Evolutionary conservation across 2,113 vertebrate genomes (phyloP).

Genomic region (Melanerpes formicivorus): DNA sequence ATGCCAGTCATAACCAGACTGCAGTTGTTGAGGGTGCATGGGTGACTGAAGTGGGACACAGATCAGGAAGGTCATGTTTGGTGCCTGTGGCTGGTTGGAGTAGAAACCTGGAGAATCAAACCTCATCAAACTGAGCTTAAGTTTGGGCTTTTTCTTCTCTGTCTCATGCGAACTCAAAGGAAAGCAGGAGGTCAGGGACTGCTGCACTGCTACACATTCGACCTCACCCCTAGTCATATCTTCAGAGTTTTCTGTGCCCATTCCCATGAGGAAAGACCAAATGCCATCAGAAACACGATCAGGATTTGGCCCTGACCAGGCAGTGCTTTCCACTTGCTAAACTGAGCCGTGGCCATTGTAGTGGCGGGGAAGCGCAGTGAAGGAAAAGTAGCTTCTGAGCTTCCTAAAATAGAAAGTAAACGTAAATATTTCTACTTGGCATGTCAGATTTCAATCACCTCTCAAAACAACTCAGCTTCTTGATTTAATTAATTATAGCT

Average conservation of each 20-base stretch:
- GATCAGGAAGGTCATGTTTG: neutral
- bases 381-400: conserved; percentile 39
- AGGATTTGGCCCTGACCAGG: neutral
- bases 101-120: neutral
- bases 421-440: conserved; percentile 38
- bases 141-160: neutral
- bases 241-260: neutral
- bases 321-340: neutral
- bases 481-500: conserved; percentile 62
- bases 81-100: neutral
- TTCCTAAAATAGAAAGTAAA: conserved; percentile 64
- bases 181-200: neutral
- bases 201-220: rapidly evolving
- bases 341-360: conserved; percentile 10
- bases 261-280: neutral
- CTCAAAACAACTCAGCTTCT: conserved; percentile 60
- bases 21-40: rapidly evolving
- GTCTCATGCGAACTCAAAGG: neutral
- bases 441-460: conserved; percentile 59
- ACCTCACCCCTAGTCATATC: neutral
- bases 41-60: rapidly evolving
- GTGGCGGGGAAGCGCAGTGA: conserved; percentile 43
- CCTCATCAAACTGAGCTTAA: neutral
- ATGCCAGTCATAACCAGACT: neutral
- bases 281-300: neutral